phyloP scores from a whole-genome alignment of 2,113 vertebrate species.

The Aphelocoma coerulescens region DNA sequence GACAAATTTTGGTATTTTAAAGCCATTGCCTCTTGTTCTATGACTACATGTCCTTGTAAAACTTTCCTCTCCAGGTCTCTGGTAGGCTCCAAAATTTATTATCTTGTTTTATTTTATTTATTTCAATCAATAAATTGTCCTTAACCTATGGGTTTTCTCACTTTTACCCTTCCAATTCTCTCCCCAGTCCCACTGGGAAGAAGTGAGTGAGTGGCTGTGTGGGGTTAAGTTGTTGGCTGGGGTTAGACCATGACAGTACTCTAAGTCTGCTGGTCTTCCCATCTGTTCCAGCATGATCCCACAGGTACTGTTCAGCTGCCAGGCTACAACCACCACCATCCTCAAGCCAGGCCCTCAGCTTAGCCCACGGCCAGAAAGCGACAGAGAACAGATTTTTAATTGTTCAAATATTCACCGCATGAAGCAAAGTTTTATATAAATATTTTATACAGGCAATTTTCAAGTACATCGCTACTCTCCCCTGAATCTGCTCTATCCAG shows the following conservation, averaged over 20 bases:
- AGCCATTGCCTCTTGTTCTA: background rate
- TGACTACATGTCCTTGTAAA: background rate
- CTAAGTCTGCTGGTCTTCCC: background rate
- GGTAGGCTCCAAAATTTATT: background rate
- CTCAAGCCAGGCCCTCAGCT: background rate
- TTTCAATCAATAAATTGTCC: background rate
- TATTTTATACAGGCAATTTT: background rate
- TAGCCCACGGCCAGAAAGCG: background rate
- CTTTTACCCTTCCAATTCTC: background rate
- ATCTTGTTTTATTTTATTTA: background rate
- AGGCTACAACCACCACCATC: background rate
- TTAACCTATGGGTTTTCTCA: background rate
- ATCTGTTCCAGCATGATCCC: background rate
- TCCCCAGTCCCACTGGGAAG: too few species aligned
- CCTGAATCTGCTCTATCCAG: background rate
- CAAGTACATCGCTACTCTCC: background rate
- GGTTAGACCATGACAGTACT: background rate
- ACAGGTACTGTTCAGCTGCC: background rate
- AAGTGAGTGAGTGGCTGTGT: background rate
- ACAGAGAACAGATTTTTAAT: background rate
- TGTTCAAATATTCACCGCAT: background rate
- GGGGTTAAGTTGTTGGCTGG: background rate
- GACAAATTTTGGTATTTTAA: background rate
- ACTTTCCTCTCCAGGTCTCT: background rate
- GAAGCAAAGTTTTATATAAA: background rate